Percentiles rank a stretch among this genome's conserved stretches.
Evolutionary conservation across 2,888 invertebrate species (phyloP).

Genomic region (Tinea trinotella): DNA sequence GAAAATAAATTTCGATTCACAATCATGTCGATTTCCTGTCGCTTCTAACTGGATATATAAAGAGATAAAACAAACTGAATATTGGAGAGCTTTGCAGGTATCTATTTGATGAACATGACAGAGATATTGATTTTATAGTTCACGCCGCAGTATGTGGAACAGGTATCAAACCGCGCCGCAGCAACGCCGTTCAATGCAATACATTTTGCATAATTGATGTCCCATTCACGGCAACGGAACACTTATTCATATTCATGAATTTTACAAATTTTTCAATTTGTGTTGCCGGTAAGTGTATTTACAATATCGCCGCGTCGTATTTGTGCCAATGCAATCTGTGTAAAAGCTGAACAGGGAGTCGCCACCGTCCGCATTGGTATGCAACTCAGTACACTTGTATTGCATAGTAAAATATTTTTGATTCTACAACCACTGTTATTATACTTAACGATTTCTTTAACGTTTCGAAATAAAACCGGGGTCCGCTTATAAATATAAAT

Average conservation of each 20-base stretch:
- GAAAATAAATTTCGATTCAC: not conserved
- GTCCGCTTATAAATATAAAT: not conserved
- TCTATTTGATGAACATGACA: constrained; percentile 16
- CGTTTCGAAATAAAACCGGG: not conserved
- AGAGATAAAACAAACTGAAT: constrained; percentile 10
- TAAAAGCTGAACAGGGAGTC: constrained; percentile 45
- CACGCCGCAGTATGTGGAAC: constrained; percentile 5
- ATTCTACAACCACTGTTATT: constrained; percentile 28
- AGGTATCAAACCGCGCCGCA: constrained; percentile 30
- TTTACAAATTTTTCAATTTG: constrained; percentile 66
- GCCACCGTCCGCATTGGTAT: constrained; percentile 23
- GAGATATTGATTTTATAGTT: constrained; percentile 18
- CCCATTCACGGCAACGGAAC: constrained; percentile 58
- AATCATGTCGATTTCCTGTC: not conserved
- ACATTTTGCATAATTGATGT: constrained; percentile 69
- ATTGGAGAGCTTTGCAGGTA: constrained; percentile 14
- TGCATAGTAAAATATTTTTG: constrained; percentile 38
- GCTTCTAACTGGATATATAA: not conserved
- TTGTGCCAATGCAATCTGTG: constrained; percentile 58
- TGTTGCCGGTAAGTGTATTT: constrained; percentile 56
- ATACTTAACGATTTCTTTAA: constrained; percentile 2
- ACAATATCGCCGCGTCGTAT: constrained; percentile 51
- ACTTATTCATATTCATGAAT: constrained; percentile 70
- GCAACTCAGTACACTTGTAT: constrained; percentile 28
- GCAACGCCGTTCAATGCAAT: constrained; percentile 46